A percentile compares a stretch with the other conserved stretches of the same genome.
phyloP scores from a whole-genome alignment of 1,140 invertebrate genomes.

The Phocides pigmalion region DNA sequence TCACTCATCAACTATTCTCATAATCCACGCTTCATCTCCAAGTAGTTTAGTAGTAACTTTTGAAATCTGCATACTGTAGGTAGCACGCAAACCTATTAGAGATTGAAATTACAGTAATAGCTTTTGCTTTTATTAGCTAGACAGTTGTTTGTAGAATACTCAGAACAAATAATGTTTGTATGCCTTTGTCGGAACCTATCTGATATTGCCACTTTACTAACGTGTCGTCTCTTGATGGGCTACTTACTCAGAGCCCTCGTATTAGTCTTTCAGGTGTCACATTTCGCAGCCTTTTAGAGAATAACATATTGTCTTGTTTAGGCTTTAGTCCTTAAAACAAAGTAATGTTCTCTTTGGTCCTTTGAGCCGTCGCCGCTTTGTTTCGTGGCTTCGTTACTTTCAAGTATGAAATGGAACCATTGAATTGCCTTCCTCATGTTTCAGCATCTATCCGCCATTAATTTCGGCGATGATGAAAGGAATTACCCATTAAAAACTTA shows the following conservation, averaged over 20 bases:
- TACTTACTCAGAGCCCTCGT: slow-evolving; percentile 30
- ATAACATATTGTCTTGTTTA: slow-evolving; percentile 35
- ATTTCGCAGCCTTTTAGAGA: slow-evolving; percentile 34
- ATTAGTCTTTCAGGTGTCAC: slow-evolving; percentile 32
- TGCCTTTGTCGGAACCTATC: not conserved
- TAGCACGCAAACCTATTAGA: not conserved
- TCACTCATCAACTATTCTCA: too few relatives aligned
- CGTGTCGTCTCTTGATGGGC: slow-evolving; percentile 3
- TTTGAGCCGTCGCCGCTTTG: slow-evolving; percentile 23
- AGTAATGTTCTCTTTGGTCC: slow-evolving; percentile 32
- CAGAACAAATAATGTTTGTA: not conserved
- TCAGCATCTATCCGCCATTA: slow-evolving; percentile 30
- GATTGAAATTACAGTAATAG: not conserved
- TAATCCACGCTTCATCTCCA: not conserved
- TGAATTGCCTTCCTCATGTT: slow-evolving; percentile 32
- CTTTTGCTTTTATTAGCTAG: not conserved
- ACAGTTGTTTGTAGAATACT: not conserved
- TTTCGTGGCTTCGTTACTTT: slow-evolving; percentile 7
- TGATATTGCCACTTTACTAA: not conserved
- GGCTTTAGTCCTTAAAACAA: slow-evolving; percentile 20
- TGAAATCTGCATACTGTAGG: not conserved
- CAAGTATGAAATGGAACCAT: slow-evolving; percentile 27
- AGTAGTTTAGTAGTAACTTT: not conserved
- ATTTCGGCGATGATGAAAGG: slow-evolving; percentile 35
- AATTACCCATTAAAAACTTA: slow-evolving; percentile 36